Base-by-base conservation (phyloP, 2,888 invertebrate genomes). In the Pocota personata region DNA sequence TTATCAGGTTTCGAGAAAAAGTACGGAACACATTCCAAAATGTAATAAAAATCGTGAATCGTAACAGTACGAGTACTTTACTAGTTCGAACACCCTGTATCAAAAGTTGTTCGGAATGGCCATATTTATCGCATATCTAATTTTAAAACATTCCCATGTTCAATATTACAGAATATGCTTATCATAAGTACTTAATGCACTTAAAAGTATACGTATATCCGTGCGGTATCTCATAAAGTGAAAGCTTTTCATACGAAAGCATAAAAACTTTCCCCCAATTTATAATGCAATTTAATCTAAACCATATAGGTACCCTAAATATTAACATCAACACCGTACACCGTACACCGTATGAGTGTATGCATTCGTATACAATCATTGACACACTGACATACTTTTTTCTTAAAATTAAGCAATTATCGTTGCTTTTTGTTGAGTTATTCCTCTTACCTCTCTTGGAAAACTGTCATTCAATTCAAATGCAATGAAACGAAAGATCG, bases 381-480 rank as follows among this genome's bases (percentile, higher is more conserved):
- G 71, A 83, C 83, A 78, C 67, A 78, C 73, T 78, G 83, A 67
- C 83, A 83, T 37, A 83, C 78, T 78, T 78, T 71, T 67, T 52
- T 50, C 19, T 48, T 30, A 46, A 80, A 84, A 84, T 84, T 75
- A 84, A 79, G 79, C 75, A 84, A 80, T 84, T 84, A 84, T 75
- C 78, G 30, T 52, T 30, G 67, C 24, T 46, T 69, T 55, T 21
- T 48, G 46, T 50, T 64, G 3, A 43, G 57, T 32, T 21, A 60
- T 64, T 67, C 60, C 27, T 24, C 43, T 24, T 21, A 48, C 43
- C 12, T n/a, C 40, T 35, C 64, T 3, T 12, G 50, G 27, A 55
- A 40, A 62, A 35, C 76, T 82, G 82, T 71, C 76, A 77, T 77
- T 76, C 58, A 82, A 82, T 83, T 67, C 67, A 83, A 78, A 82